Conservation (phyloP, 2,888 invertebrate genomes). For the Chalcosyrphus nemorum region DNA sequence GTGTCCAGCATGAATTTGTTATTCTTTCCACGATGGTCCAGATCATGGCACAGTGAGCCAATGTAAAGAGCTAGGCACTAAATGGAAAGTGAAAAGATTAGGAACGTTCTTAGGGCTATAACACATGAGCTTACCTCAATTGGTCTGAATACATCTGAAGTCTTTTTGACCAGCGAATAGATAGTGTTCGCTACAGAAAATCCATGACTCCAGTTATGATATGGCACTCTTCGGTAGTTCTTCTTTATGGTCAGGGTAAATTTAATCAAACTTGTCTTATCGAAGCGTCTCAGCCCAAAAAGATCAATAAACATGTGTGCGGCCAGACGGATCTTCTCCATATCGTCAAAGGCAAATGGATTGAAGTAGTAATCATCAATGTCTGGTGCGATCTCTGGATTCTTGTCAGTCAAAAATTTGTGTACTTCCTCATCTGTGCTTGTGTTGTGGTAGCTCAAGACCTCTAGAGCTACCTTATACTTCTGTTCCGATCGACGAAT, state of each 20-base stretch:
- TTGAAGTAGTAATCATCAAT: conserved; percentile 87
- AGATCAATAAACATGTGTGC: conserved; percentile 90
- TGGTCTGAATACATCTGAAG: conserved; percentile 83
- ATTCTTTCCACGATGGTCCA: conserved; percentile 93
- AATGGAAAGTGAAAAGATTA: not conserved
- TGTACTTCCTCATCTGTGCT: conserved; percentile 88
- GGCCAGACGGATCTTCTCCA: conserved; percentile 88
- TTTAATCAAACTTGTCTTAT: conserved; percentile 86
- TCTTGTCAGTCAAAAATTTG: conserved; percentile 74
- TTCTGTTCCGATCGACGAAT: conserved; percentile 92
- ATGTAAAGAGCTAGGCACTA: conserved; percentile 89
- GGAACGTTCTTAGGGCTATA: conserved; percentile 61
- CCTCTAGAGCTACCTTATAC: conserved; percentile 91
- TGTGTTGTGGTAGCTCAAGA: conserved; percentile 91
- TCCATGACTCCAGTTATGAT: conserved; percentile 94
- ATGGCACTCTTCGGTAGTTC: conserved; percentile 92
- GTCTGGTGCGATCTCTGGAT: conserved; percentile 76
- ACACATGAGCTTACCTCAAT: conserved; percentile 83
- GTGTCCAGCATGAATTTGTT: conserved; percentile 93
- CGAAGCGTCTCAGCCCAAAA: conserved; percentile 87
- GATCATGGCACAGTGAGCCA: conserved; percentile 91
- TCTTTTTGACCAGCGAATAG: conserved; percentile 88
- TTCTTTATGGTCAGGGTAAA: conserved; percentile 92
- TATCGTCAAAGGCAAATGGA: conserved; percentile 87
- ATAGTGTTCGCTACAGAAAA: conserved; percentile 93